phyloP scores from a whole-genome alignment of 1,140 invertebrate genomes.

The Bathynomus jamesi region DNA sequence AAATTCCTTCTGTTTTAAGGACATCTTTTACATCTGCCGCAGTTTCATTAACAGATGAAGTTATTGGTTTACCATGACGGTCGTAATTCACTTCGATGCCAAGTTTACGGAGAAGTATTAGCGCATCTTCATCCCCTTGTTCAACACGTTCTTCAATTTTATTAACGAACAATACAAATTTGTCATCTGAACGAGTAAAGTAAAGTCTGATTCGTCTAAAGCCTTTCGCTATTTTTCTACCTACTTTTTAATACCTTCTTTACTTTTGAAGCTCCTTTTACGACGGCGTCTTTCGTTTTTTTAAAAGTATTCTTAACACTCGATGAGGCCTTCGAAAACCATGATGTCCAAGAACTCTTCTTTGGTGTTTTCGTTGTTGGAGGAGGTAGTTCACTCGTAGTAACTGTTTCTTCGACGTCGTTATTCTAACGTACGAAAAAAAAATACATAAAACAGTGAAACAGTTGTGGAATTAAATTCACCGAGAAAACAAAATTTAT shows the following conservation, averaged over 20 bases:
- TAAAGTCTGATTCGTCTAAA: not conserved
- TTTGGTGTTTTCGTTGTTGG: no score
- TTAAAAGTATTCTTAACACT: not conserved
- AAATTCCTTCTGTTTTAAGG: not conserved
- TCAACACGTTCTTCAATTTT: not conserved
- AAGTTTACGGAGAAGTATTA: not conserved
- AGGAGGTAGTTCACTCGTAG: no score
- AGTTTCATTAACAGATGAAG: not conserved
- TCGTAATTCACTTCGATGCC: not conserved
- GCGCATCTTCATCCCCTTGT: not conserved
- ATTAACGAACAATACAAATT: not conserved
- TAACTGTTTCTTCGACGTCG: no score
- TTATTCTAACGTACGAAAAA: no score
- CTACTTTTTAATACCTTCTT: not conserved
- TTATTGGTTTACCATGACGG: not conserved
- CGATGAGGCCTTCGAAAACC: not conserved
- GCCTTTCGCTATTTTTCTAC: not conserved
- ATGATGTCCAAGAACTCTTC: not conserved
- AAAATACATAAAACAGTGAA: no score
- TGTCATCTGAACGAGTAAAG: not conserved
- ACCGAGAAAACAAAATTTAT: no score
- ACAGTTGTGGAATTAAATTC: no score
- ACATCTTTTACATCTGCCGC: not conserved
- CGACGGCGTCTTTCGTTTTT: not conserved
- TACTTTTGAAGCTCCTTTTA: not conserved